phyloP scores from a whole-genome alignment of 2,797 vertebrate species.

The Phylloscopus collybita region DNA sequence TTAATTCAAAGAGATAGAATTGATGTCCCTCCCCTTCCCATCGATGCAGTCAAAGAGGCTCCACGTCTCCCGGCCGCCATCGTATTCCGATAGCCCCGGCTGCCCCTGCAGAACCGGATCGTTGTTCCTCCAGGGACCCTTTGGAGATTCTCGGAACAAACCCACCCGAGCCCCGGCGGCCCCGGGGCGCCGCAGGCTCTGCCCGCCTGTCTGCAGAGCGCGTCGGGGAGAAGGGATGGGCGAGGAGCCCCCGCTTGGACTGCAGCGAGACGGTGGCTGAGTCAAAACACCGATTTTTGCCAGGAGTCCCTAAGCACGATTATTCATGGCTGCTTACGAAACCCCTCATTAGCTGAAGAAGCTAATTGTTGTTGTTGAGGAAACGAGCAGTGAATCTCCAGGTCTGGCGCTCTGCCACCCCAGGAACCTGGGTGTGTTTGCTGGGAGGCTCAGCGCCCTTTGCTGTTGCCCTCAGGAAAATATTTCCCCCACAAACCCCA shows the following conservation, averaged over 20 bases:
- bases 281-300: not conserved
- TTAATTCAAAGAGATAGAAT: slow-evolving; percentile 70
- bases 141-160: not conserved
- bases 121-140: not conserved
- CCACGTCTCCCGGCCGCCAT: slow-evolving; percentile 38
- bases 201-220: not conserved
- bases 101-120: slow-evolving; percentile 46
- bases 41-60: slow-evolving; percentile 69
- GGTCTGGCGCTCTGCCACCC: slow-evolving; percentile 21
- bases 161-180: accelerated
- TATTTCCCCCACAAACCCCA: not conserved
- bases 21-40: slow-evolving; percentile 28
- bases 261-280: not conserved
- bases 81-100: slow-evolving; percentile 67
- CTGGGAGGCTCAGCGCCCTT: accelerated
- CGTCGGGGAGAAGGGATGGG: not conserved
- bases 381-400: not conserved
- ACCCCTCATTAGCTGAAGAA: slow-evolving; percentile 50
- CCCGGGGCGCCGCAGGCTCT: not conserved
- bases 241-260: not conserved
- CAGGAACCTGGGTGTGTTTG: not conserved
- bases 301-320: slow-evolving; percentile 21
- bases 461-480: not conserved
- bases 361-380: slow-evolving; percentile 45
- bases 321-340: slow-evolving; percentile 45